Percentiles rank a stretch among this genome's conserved stretches.
These are phyloP conservation scores for Chaetoderma sp. DNA, from an alignment of 2,888 invertebrate genomes.

Conservation along the genomic window DNA sequence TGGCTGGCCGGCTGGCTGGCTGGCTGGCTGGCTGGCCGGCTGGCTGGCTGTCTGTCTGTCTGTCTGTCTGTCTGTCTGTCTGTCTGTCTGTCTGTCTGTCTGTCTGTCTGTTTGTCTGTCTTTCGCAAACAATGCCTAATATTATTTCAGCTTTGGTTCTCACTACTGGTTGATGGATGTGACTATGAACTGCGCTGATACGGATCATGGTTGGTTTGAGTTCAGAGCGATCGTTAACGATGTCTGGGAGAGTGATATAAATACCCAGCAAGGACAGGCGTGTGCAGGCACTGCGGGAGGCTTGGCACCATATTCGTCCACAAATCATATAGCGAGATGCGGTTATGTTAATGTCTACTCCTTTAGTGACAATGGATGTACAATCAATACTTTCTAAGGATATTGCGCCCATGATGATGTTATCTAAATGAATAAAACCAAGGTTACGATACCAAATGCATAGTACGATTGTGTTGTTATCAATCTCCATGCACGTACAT, in stretches of 20 bases:
- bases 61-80: no score
- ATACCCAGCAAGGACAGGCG: conserved; percentile 40
- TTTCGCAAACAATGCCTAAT: no score
- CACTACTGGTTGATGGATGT: conserved; percentile 66
- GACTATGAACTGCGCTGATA: conserved; percentile 62
- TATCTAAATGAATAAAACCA: no score
- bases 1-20: no score
- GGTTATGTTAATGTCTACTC: conserved; percentile 62
- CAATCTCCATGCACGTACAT: no score
- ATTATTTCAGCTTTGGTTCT: conserved; percentile 48
- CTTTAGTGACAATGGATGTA: conserved; percentile 17
- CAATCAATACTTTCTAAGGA: background rate
- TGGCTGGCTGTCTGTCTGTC: no score
- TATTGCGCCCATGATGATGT: no score
- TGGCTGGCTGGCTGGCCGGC: no score
- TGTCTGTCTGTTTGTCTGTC: no score
- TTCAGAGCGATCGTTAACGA: conserved; percentile 44
- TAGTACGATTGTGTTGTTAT: no score
- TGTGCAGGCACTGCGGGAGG: conserved; percentile 52
- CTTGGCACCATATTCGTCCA: conserved; percentile 39
- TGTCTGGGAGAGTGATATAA: conserved; percentile 42
- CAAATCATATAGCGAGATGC: conserved; percentile 64
- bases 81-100: no score
- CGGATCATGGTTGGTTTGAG: conserved; percentile 67
- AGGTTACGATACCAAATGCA: no score